Base-by-base conservation (phyloP, 2,797 vertebrate genomes). In the Sebastes hopkinsi region DNA sequence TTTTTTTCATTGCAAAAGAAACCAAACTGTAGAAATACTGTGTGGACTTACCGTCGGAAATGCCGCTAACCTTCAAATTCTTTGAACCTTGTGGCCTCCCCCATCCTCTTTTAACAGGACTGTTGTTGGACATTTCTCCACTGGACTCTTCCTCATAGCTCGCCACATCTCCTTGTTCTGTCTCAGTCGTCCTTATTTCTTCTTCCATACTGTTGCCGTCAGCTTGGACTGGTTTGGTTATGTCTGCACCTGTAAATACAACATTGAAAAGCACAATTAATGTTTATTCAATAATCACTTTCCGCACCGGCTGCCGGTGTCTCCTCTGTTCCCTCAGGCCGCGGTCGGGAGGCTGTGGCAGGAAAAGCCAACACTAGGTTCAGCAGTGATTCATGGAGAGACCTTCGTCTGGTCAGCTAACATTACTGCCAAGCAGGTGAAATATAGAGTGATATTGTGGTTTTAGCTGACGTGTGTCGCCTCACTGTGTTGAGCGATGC, bases 51-150 rank as follows among this genome's bases (percentile, higher is more conserved):
- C 83, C 74, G 4, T 92, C 90, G 30, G 92, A 83, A 36, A 91
- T 76, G 32, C 54, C 81, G 1, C 84, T 81, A 67, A 90, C 75
- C 3, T 89, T 86, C 32, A 89, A 11, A 34, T 92, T 91, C 79
- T 90, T 93, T 32, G 89, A 88, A 13, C 88, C 85, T 27, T 88
- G 85, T 0, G 92, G 77, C 74, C 81, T 77, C 27, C 90, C 92
- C 18, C 82, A 67, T 67, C 77, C 81, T 68, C 75, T 90, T 88
- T 91, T 94, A 22, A 36, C 3, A 0, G 84, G 84, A 59, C 32
- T 86, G 34, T 52, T 87, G 59, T 68, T 84, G 42, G 89, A 27
- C 14, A 67, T 30, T 5, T 87, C 82, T 12, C 3, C 77, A 32
- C 66, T 72, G 16, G 88, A 30, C 59, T 88, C 77, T 10, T 6